Base-by-base conservation (phyloP, 1,140 invertebrate genomes). In the Chironomus tepperi region DNA sequence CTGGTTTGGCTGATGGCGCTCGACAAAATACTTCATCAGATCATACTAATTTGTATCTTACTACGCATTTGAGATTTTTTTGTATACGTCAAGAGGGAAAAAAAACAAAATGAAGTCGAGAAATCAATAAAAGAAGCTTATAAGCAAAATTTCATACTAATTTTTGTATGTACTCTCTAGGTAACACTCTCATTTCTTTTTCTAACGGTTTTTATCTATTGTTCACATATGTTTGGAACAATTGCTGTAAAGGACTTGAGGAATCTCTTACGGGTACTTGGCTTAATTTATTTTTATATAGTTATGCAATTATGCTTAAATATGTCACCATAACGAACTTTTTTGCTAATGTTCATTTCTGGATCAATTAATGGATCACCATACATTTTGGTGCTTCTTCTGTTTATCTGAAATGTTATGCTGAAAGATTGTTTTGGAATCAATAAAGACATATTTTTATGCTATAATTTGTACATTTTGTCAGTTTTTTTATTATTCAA, bases 81-180 rank as follows among this genome's bases (percentile, higher is more conserved):
- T 57, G 47, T 57, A 57, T 57, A 57, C 47, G 47, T 57, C 47
- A 57, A 57, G 47, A 57, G 47, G 47, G 47, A 57, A 57, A 57
- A 34, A 47, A 57, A 57, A 57, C 47, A 57, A 57, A 57, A 57
- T 57, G 47, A 57, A 57, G 47, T 57, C 47, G 47, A 57, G 47
- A 57, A 57, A 57, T 57, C 47, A 57, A 57, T 57, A 57, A 57
- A 57, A n/a, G 47, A 57, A 57, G 47, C 47, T 57, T 57, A n/a
- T 57, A 57, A 57, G 47, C 47, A 57, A 57, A 57, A 57, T 57
- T 57, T 57, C n/a, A 57, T n/a, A 57, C 47, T n/a, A n/a, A 57
- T 34, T 34, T 57, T 57, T 57, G 47, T 57, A 57, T 47, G 15
- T 57, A 57, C 24, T 34, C 24, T 34, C 5, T 34, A 34, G 24